Conservation (phyloP, 2,888 invertebrate species). For the Biston betularia region DNA sequence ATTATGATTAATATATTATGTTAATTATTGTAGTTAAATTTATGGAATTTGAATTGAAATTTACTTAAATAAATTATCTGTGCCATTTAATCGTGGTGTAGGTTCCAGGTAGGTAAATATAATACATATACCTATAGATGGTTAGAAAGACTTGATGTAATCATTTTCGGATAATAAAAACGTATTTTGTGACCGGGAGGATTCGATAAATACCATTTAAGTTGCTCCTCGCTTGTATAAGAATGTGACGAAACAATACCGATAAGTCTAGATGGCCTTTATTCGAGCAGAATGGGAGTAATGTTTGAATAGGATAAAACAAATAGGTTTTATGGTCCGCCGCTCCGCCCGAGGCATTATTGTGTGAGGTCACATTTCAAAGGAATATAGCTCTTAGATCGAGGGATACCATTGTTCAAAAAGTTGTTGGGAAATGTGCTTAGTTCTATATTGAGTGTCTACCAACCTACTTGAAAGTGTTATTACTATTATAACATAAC, state of each 20-base stretch:
- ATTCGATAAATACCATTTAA: background rate
- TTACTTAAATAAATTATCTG: too few relatives aligned
- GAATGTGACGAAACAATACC: slow-evolving; percentile 24
- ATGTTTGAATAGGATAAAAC: slow-evolving; percentile 34
- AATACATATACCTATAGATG: too few relatives aligned
- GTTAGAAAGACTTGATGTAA: too few relatives aligned
- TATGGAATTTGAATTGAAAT: too few relatives aligned
- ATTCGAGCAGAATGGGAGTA: slow-evolving; percentile 23
- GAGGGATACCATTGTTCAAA: slow-evolving; percentile 12
- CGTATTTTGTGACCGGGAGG: background rate
- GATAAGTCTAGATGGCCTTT: slow-evolving; percentile 26
- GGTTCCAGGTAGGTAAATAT: too few relatives aligned
- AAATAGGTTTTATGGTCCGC: slow-evolving; percentile 33
- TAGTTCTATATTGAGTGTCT: background rate
- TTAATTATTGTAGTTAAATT: too few relatives aligned
- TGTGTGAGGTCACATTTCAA: slow-evolving; percentile 24
- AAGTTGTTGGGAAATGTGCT: slow-evolving; percentile 13
- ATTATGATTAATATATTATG: too few relatives aligned
- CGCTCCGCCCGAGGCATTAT: slow-evolving; percentile 12
- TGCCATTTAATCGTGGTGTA: too few relatives aligned
- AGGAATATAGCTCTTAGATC: slow-evolving; percentile 21
- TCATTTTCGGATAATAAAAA: too few relatives aligned
- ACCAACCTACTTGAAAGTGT: background rate
- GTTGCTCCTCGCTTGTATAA: background rate
- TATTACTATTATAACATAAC: too few relatives aligned